Percentiles rank a stretch among this genome's conserved stretches.
phyloP scores from a whole-genome alignment of 2,888 invertebrate species.

The Capitulum mitella region DNA sequence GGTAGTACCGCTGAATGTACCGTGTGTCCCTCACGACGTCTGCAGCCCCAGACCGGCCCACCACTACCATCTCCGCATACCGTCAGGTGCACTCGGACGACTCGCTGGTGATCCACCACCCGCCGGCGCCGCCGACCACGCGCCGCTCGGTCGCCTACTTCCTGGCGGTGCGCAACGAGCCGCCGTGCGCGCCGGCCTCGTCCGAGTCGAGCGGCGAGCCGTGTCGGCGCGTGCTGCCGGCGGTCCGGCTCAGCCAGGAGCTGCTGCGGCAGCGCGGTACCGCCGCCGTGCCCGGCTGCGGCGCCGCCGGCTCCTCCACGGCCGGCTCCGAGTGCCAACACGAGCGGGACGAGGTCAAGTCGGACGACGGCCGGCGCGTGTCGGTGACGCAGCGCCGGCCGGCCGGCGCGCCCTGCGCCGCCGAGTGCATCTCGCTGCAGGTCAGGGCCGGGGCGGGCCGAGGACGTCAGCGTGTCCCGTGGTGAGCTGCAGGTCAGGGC shows the following conservation, averaged over 20 bases:
- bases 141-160: slow-evolving; percentile 13
- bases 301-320: neutral
- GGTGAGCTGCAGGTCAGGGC: neutral
- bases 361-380: neutral
- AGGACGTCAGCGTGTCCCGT: too few relatives aligned
- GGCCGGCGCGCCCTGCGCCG: neutral
- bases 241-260: slow-evolving; percentile 17
- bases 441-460: too few relatives aligned
- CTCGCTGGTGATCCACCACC: neutral
- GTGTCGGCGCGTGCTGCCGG: neutral
- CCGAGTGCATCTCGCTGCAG: slow-evolving; percentile 12
- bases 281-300: too few relatives aligned
- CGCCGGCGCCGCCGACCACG: neutral
- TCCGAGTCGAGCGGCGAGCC: neutral
- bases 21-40: too few relatives aligned
- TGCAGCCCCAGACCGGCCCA: too few relatives aligned
- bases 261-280: neutral
- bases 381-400: neutral
- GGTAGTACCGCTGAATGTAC: too few relatives aligned
- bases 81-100: neutral
- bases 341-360: neutral
- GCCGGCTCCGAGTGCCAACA: neutral
- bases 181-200: neutral
- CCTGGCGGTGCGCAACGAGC: slow-evolving; percentile 7
- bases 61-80: too few relatives aligned